Base-by-base conservation (phyloP, 2,113 vertebrate genomes). In the Pyxicephalus adspersus region DNA sequence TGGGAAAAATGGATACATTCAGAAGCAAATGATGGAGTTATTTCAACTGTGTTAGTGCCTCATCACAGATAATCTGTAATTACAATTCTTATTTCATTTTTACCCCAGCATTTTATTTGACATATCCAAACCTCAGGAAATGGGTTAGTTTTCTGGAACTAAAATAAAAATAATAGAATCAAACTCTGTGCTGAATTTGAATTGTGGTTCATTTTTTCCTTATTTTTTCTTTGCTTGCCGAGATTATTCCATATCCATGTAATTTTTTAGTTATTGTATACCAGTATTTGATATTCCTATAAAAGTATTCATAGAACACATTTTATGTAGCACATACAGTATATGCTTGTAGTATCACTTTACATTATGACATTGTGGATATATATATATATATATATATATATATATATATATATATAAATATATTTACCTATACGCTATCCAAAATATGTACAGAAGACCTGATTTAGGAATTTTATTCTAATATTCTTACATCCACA, bases 61-160 rank as follows among this genome's bases (percentile, higher is more conserved):
- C 26, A 26, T n/a, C 22, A 13, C 22, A 75, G 34, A 60, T 75
- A 28, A 60, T 22, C 23, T 34, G 31, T 60, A 60, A 61, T 5
- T 74, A 72, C 9, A 57, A 61, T 61, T 31, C 29, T 38, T 19
- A 17, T 34, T 73, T 55, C 55, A 73, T 11, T 20, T 71, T 13
- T 31, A n/a, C 52, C 16, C 19, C 31, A 31, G 22, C 72, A 15
- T 75, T 18, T 38, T 13, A 60, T 16, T 60, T 61, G 58, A 55
- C 29, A n/a, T 9, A 61, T 61, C 72, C 72, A 75, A 58, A 75
- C 72, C 72, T 60, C 72, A 75, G 72, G 29, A 75, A 76, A 76
- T 76, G 17, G 31, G 54, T 38, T 58, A 25, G 31, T 16, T 13
- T 23, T 38, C 20, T 63, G 29, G 34, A 67, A n/a, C 64, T 38